Percentiles rank a stretch among this genome's conserved stretches.
phyloP scores from a whole-genome alignment of 2,797 vertebrate species.

The Argyrosomus regius region DNA sequence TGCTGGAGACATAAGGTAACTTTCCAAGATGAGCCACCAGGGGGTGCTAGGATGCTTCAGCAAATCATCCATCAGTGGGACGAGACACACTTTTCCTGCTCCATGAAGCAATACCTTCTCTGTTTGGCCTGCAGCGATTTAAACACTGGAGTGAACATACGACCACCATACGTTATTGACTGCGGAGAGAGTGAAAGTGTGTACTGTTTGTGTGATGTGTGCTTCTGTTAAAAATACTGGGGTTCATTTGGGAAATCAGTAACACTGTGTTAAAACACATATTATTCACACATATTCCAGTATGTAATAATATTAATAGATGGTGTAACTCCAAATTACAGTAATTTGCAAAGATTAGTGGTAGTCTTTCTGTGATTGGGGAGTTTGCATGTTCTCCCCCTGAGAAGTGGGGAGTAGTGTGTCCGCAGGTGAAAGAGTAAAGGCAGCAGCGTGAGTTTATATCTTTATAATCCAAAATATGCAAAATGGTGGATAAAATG shows the following conservation, averaged over 20 bases:
- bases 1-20: too few relatives aligned
- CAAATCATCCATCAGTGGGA: neutral
- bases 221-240: too few relatives aligned
- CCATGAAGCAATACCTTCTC: neutral
- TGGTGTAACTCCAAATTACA: neutral
- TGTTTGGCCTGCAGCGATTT: slow-evolving; percentile 2
- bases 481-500: too few relatives aligned
- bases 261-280: neutral
- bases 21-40: slow-evolving; percentile 19
- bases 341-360: too few relatives aligned
- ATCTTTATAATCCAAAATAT: too few relatives aligned
- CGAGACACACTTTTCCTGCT: neutral
- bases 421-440: too few relatives aligned
- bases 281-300: neutral
- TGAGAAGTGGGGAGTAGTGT: too few relatives aligned
- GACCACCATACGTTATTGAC: neutral
- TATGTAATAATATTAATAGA: neutral
- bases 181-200: neutral
- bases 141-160: neutral
- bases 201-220: neutral
- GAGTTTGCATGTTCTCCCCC: too few relatives aligned
- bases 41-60: neutral
- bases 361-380: too few relatives aligned
- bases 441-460: too few relatives aligned
- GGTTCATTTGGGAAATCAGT: neutral